Evolutionary conservation across 2,888 invertebrate genomes (phyloP).

Genomic region (Zelleria hepariella): DNA sequence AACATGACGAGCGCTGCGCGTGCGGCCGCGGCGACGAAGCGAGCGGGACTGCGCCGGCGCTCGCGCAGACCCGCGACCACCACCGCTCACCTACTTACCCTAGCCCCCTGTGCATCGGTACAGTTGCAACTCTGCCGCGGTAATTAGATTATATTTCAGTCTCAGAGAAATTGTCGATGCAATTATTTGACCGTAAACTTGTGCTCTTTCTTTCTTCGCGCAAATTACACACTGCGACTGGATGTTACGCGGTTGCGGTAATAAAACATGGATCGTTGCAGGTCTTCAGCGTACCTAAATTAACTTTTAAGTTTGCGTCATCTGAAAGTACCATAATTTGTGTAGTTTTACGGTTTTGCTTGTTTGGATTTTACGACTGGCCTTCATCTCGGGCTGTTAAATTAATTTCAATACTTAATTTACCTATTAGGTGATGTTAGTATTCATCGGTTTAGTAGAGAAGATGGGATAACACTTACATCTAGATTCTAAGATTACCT

Average conservation of each 20-base stretch:
- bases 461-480: no score
- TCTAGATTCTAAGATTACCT: no score
- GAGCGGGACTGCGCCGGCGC: slow-evolving; percentile 65
- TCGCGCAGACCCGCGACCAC: slow-evolving; percentile 28
- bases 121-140: slow-evolving; percentile 24
- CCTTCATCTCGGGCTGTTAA: not conserved
- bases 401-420: not conserved
- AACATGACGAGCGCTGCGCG: slow-evolving; percentile 59
- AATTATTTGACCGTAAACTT: not conserved
- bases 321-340: not conserved
- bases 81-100: slow-evolving; percentile 43
- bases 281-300: not conserved
- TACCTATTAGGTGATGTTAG: no score
- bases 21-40: slow-evolving; percentile 60
- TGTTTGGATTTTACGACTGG: not conserved
- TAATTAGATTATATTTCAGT: slow-evolving; percentile 3
- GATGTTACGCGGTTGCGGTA: not conserved
- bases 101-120: slow-evolving; percentile 41
- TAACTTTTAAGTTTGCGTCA: not conserved
- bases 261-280: not conserved
- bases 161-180: not conserved
- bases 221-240: not conserved
- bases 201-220: not conserved
- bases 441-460: no score
- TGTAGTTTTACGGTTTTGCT: not conserved